Evolutionary conservation across 2,888 invertebrate species (phyloP), one percentile per base, ranked within the genome.

Genomic region (Caenorhabditis plicata): DNA sequence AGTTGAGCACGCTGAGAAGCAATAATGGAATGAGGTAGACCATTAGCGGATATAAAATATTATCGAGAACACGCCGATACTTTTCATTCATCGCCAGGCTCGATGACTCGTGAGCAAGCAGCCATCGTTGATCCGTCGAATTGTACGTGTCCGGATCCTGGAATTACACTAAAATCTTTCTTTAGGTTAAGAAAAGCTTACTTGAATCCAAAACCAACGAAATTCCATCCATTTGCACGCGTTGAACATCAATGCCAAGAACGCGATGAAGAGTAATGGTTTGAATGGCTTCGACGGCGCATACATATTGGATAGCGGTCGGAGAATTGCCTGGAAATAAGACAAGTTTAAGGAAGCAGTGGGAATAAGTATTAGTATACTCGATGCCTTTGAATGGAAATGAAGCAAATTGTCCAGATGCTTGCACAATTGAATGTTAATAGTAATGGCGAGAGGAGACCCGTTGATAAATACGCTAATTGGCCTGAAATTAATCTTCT

Each of bases 331-430:
- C 69, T 69, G 45, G 9, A 60, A 57, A 25, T 1, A 36, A 8
- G 8, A 29, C 8, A 29, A 29, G 8, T 29, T 29, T 29, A 29
- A 19, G 22, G 5, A 20, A 19, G 22, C 7, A 36, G 5, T 4
- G 4, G 5, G 20, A 36, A 19, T 3, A 35, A n/a, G 15, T 8
- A 27, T 35, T 35, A n/a, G n/a, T n/a, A n/a, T 32, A 72, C 72
- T 45, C 71, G 49, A 51, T 80, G 76, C 35, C 78, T 55, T 38
- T 80, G 76, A 26, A 78, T 67, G 3, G 76, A 72, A 33, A 78
- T 78, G 49, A 75, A 78, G 46, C 74, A 73, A 42, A 78, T 78
- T 8, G 78, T 78, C 78, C 78, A 78, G 29, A 78, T 78, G 9
- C 76, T 75, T 5, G 78, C 78, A 43, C 75, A 77, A 52, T 78